Evolutionary conservation across 1,140 invertebrate genomes (phyloP).

Genomic region (Drosophila subpulchrella): DNA sequence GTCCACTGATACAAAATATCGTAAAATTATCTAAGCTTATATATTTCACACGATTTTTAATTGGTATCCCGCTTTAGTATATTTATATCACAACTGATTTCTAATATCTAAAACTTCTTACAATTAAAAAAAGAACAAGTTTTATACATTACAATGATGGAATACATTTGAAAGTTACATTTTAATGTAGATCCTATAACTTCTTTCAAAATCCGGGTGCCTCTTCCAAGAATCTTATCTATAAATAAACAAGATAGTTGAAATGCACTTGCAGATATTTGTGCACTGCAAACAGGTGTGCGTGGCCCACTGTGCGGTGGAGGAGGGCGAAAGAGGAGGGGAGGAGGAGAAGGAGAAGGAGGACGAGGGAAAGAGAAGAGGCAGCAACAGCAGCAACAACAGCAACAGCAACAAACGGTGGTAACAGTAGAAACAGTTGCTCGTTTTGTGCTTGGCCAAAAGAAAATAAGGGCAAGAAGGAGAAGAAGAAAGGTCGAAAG

Average conservation of each 20-base stretch:
- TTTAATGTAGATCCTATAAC: not conserved
- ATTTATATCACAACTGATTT: too few relatives aligned
- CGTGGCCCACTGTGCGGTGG: conserved; percentile 33
- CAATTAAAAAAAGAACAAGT: too few relatives aligned
- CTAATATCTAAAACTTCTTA: too few relatives aligned
- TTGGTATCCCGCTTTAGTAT: too few relatives aligned
- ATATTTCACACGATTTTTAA: too few relatives aligned
- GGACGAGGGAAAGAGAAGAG: conserved; percentile 4
- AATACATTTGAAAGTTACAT: not conserved
- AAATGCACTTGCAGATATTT: conserved; percentile 16
- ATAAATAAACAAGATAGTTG: conserved; percentile 21
- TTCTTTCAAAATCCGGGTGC: not conserved
- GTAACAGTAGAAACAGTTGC: conserved; percentile 68
- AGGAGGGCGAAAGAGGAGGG: not conserved
- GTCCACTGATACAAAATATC: too few relatives aligned
- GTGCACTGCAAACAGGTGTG: conserved; percentile 30
- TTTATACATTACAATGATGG: too few relatives aligned
- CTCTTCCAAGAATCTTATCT: conserved; percentile 20
- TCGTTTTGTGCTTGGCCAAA: conserved; percentile 55
- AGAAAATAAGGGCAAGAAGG: conserved; percentile 75
- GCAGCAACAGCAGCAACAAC: conserved; percentile 7
- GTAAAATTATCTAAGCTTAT: too few relatives aligned
- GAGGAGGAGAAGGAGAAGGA: not conserved
- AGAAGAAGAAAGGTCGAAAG: conserved; percentile 74
- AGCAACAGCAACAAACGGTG: conserved; percentile 29